Evolutionary conservation across 2,797 vertebrate species (phyloP), one percentile per base, ranked within the genome.

Genomic region (Staurois parvus): DNA sequence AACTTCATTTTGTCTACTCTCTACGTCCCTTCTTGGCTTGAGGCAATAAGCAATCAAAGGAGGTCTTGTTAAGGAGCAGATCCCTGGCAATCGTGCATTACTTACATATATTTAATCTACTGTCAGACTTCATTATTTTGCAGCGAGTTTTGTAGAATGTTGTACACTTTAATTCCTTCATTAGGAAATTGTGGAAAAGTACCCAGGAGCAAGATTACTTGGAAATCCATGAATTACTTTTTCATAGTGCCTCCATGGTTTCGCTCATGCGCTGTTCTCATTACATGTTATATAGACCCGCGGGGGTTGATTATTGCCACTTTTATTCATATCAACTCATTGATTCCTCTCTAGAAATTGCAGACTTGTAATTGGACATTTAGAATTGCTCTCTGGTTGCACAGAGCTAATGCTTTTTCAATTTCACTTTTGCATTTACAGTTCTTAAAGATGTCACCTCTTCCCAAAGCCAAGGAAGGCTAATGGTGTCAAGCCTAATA

Each of bases 171-270:
- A 79, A 88, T 88, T 88, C 45, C 59, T 79, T 70, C 34, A 85
- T 84, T 88, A 83, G 79, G 72, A 84, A 30, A 37, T 64, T 86
- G 59, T 3, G 3, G 30, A 3, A 0, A 80, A 34, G 64, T 83
- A 42, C 80, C 76, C 76, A 72, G 68, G 59, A 83, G 45, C 77
- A 85, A 81, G 80, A 78, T 89, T 82, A 84, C 78, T 87, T 76
- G 84, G 83, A 72, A 74, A 89, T 88, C n/a, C 52, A 76, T 83
- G 76, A 88, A 81, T 83, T 72, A 42, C 42, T 62, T 75, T 64
- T 78, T 66, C 62, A 75, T 84, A 88, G 59, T 81, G 56, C 75
- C 72, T 88, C 52, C 62, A 81, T 86, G 77, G 76, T 13, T 88
- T 85, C 77, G 59, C 70, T 28, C 80, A 12, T 79, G 79, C 59